Percentiles rank a stretch among this genome's conserved stretches.
Evolutionary conservation across 2,888 invertebrate species (phyloP).

Genomic region (Terebella lapidaria): DNA sequence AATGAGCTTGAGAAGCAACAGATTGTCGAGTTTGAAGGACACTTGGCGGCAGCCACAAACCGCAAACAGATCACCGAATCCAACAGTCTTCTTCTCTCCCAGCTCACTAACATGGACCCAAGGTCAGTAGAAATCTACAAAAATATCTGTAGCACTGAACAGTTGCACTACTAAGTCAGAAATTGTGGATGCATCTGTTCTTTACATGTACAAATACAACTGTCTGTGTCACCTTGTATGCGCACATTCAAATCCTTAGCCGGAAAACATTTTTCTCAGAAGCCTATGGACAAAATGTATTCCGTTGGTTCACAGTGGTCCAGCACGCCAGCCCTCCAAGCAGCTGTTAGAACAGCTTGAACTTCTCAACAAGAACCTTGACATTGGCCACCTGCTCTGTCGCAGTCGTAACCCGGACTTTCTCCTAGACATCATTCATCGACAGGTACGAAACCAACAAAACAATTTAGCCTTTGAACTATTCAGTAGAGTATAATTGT

Average conservation of each 20-base stretch:
- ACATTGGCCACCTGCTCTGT: slow-evolving; percentile 84
- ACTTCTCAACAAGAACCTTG: slow-evolving; percentile 70
- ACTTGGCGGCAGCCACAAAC: slow-evolving; percentile 77
- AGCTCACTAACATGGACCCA: slow-evolving; percentile 81
- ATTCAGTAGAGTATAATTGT: no score
- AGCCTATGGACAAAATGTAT: no score
- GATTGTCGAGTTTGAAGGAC: slow-evolving; percentile 83
- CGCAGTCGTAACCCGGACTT: slow-evolving; percentile 85
- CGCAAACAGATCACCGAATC: slow-evolving; percentile 85
- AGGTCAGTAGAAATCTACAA: slow-evolving; percentile 42
- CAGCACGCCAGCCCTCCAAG: slow-evolving; percentile 12
- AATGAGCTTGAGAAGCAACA: slow-evolving; percentile 69
- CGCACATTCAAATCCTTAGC: no score
- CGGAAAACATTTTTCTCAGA: no score
- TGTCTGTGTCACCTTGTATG: no score
- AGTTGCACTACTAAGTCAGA: no score
- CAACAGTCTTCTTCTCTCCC: slow-evolving; percentile 77
- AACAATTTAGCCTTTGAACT: no score
- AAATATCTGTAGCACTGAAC: slow-evolving; percentile 1
- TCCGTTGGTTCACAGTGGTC: no score
- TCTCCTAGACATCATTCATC: slow-evolving; percentile 83
- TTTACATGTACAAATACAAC: no score
- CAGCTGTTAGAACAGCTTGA: slow-evolving; percentile 69
- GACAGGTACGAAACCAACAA: slow-evolving; percentile 60
- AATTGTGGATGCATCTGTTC: no score